Percentiles rank a stretch among this genome's conserved stretches.
Conservation (phyloP, 2,888 invertebrate species). For the Heliconius erato region DNA sequence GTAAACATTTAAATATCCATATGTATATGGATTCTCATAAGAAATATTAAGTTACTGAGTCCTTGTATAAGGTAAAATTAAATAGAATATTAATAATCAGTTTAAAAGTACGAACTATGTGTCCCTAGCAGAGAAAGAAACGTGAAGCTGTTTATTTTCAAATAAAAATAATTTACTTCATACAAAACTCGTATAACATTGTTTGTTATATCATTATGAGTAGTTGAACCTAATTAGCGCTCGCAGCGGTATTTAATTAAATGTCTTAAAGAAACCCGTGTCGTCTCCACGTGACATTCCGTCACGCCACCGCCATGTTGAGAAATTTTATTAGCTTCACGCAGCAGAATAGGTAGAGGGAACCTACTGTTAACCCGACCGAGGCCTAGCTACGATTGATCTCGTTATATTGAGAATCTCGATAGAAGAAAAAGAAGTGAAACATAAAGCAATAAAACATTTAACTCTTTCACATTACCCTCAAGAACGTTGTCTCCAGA, state of each 20-base stretch:
- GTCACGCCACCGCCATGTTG: neutral
- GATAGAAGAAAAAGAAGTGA: neutral
- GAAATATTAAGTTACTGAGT: too few species aligned
- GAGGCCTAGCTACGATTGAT: too few species aligned
- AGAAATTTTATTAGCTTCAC: neutral
- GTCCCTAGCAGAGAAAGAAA: too few species aligned
- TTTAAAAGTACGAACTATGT: too few species aligned
- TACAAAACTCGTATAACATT: neutral
- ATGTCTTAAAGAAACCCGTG: conserved; percentile 1
- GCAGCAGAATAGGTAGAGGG: too few species aligned
- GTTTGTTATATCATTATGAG: neutral
- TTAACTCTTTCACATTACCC: neutral
- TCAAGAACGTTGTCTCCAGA: neutral
- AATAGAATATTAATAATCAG: too few species aligned
- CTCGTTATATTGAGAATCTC: too few species aligned
- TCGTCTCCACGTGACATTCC: conserved; percentile 1
- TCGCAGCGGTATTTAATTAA: conserved; percentile 21
- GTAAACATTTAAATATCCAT: too few species aligned
- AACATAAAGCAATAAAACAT: conserved; percentile 8
- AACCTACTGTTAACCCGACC: too few species aligned
- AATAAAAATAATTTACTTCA: neutral
- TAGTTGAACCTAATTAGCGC: conserved; percentile 21
- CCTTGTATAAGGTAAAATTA: too few species aligned
- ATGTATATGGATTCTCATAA: too few species aligned
- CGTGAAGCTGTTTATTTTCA: neutral